Conservation (phyloP, 2,797 vertebrate genomes). For the Coregonus ussuriensis region DNA sequence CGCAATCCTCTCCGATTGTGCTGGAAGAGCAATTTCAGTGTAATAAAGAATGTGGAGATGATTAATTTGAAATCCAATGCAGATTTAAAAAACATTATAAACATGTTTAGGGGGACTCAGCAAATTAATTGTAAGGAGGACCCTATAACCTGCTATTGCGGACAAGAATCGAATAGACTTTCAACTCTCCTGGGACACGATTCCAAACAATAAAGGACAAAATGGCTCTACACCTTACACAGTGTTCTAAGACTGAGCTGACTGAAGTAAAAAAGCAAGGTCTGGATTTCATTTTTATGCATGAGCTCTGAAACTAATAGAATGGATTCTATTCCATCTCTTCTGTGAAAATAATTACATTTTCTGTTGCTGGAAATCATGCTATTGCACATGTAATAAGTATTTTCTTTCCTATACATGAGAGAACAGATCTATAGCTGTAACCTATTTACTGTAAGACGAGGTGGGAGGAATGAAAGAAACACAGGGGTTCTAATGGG, state of each 20-base stretch:
- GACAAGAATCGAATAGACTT: constrained; percentile 25
- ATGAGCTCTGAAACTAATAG: constrained; percentile 33
- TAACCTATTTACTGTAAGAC: constrained; percentile 34
- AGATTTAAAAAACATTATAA: constrained; percentile 58
- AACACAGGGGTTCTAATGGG: constrained; percentile 45
- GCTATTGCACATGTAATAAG: constrained; percentile 1
- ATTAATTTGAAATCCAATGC: constrained; percentile 66
- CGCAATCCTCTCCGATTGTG: constrained; percentile 51
- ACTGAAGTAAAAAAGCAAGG: constrained; percentile 36
- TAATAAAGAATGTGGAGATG: constrained; percentile 53
- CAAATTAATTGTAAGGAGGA: constrained; percentile 21
- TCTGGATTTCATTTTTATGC: constrained; percentile 43
- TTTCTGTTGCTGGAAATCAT: constrained; percentile 11
- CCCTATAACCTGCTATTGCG: constrained; percentile 32
- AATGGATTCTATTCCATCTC: constrained; percentile 18
- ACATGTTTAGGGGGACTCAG: constrained; percentile 33
- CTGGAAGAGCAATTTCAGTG: constrained; percentile 49
- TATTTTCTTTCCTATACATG: constrained; percentile 37
- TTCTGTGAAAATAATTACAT: constrained; percentile 39
- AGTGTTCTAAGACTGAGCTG: constrained; percentile 23
- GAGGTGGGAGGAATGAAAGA: constrained; percentile 31
- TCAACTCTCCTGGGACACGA: background rate
- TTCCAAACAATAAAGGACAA: constrained; percentile 12
- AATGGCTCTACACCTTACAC: constrained; percentile 19
- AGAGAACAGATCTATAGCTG: constrained; percentile 36